phyloP scores from a whole-genome alignment of 1,140 invertebrate species.

The Probaryconus sp. region DNA sequence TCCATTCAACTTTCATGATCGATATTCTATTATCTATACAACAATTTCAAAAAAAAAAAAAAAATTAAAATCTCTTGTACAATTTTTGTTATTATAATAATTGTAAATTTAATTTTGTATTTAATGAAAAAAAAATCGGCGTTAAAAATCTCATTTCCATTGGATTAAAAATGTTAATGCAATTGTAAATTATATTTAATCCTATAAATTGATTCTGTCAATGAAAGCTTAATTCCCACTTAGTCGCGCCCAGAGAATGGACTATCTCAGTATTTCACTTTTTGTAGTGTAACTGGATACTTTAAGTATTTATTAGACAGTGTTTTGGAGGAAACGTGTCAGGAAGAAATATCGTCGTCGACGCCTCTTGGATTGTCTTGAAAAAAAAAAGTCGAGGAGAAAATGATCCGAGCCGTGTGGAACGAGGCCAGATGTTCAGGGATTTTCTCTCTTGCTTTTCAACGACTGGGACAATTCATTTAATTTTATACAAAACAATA shows the following conservation, averaged over 20 bases:
- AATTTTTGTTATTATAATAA: no score
- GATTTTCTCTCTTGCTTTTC: conserved; percentile 12
- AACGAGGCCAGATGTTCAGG: conserved; percentile 16
- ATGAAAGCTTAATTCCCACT: neutral
- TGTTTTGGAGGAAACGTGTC: conserved; percentile 30
- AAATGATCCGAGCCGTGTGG: conserved; percentile 3
- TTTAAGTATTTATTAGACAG: conserved; percentile 16
- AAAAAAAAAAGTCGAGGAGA: neutral
- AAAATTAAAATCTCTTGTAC: no score
- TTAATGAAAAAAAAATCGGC: no score
- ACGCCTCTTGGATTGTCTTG: conserved; percentile 6
- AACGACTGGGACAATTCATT: no score
- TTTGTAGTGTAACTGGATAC: no score
- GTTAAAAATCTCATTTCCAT: no score
- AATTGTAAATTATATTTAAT: no score
- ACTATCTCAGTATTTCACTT: conserved; percentile 3
- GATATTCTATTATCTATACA: neutral
- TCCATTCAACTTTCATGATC: conserved; percentile 12
- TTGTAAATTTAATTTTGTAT: no score
- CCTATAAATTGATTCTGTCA: no score
- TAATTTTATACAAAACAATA: no score
- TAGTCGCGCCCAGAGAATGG: neutral
- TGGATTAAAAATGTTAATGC: neutral
- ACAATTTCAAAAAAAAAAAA: neutral
- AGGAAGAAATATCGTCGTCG: conserved; percentile 21